Conservation (phyloP, 2,797 vertebrate genomes). For the Sus cebifrons region DNA sequence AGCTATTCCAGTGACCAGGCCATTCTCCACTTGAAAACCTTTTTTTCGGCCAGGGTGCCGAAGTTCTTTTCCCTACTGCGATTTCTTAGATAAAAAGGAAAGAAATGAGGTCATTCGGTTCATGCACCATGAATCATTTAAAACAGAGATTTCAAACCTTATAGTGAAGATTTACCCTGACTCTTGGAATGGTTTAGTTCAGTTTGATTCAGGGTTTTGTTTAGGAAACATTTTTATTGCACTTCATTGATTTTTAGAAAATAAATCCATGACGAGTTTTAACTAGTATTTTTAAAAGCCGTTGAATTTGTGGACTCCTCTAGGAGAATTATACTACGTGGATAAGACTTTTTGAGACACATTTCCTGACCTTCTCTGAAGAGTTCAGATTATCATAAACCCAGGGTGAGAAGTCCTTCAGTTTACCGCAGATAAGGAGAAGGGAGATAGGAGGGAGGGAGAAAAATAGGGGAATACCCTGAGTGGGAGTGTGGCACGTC, state of each 20-base stretch:
- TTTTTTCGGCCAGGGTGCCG: not conserved
- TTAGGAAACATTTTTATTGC: slow-evolving; percentile 50
- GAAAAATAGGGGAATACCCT: slow-evolving; percentile 76
- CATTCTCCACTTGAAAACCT: not conserved
- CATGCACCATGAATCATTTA: slow-evolving; percentile 13
- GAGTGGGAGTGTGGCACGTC: slow-evolving; percentile 56
- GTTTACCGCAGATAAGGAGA: slow-evolving; percentile 64
- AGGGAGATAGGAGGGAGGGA: not conserved
- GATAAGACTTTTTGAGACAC: not conserved
- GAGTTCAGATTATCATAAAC: slow-evolving; percentile 72
- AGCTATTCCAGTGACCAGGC: not conserved
- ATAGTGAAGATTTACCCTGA: not conserved
- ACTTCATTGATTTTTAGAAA: slow-evolving; percentile 56
- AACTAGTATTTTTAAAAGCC: not conserved
- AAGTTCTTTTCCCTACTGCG: slow-evolving; percentile 20
- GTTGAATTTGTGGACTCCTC: not conserved
- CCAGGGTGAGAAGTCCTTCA: slow-evolving; percentile 38
- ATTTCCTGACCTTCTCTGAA: slow-evolving; percentile 57
- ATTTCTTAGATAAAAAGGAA: slow-evolving; percentile 54
- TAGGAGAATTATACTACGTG: not conserved
- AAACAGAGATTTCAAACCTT: slow-evolving; percentile 45
- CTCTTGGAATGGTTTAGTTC: slow-evolving; percentile 29
- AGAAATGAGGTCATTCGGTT: slow-evolving; percentile 12
- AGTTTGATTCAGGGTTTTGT: not conserved
- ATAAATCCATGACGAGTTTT: slow-evolving; percentile 50